Percentiles rank a stretch among this genome's conserved stretches.
These are phyloP conservation scores for Pygoscelis adeliae DNA, from an alignment of 2,113 vertebrate genomes.

Conservation along the genomic window DNA sequence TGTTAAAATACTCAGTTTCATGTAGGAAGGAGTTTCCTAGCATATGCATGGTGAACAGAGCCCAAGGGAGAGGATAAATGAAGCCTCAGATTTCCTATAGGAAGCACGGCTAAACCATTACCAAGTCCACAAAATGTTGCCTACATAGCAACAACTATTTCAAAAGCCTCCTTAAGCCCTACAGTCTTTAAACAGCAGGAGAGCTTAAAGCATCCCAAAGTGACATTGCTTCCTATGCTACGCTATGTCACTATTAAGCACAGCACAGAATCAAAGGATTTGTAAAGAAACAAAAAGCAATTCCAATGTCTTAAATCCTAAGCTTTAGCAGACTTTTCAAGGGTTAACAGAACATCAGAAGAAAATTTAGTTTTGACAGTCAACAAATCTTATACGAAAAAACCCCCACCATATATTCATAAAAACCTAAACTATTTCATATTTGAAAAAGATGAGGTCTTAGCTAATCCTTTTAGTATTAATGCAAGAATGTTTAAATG, in stretches of 20 bases:
- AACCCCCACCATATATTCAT: fast-evolving
- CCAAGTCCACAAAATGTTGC: not conserved
- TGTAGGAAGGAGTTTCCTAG: not conserved
- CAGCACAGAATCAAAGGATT: not conserved
- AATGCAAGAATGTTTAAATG: not conserved
- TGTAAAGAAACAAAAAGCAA: not conserved
- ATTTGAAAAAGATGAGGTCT: not conserved
- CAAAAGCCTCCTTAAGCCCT: not conserved
- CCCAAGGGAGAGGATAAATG: not conserved
- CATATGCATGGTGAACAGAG: not conserved
- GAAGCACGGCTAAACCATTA: not conserved
- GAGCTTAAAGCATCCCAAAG: not conserved
- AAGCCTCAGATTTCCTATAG: not conserved
- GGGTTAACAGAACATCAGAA: not conserved
- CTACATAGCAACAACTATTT: not conserved
- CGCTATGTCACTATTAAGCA: not conserved
- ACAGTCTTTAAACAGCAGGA: not conserved
- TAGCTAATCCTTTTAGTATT: not conserved
- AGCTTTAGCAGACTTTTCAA: not conserved
- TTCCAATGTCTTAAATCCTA: not conserved
- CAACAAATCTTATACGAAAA: not conserved
- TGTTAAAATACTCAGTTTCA: not conserved
- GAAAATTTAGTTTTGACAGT: not conserved
- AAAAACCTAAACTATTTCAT: not conserved
- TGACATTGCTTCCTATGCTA: fast-evolving